Conservation (phyloP, 2,113 vertebrate species). For the Rhizomys pruinosus region DNA sequence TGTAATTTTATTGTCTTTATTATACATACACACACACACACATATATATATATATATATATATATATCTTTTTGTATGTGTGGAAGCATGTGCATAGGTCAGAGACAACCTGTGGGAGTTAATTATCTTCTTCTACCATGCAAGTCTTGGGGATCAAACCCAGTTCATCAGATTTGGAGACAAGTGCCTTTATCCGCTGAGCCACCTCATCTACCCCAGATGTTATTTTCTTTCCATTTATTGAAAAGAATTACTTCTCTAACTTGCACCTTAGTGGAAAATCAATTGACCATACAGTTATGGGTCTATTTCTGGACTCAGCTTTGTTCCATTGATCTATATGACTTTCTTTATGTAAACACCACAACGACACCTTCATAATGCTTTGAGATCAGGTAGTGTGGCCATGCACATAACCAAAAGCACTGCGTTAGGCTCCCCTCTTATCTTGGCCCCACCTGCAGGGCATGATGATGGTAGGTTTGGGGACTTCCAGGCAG, state of each 20-base stretch:
- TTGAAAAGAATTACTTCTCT: conserved; percentile 33
- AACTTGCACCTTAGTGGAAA: not conserved
- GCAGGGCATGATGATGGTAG: conserved; percentile 83
- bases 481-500: conserved; percentile 90
- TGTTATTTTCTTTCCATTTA: not conserved
- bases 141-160: not conserved
- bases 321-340: not conserved
- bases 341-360: not conserved
- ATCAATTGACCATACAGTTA: not conserved
- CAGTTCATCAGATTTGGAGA: not conserved
- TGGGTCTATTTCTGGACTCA: not conserved
- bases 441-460: not conserved
- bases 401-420: not conserved
- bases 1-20: too few relatives aligned
- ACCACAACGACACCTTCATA: not conserved
- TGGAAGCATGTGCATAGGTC: too few relatives aligned
- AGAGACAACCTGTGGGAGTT: not conserved
- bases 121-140: not conserved
- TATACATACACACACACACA: too few relatives aligned
- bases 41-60: too few relatives aligned
- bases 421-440: too few relatives aligned
- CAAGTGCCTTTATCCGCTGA: not conserved
- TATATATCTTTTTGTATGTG: too few relatives aligned
- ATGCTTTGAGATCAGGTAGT: not conserved
- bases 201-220: not conserved